Evolutionary conservation across 2,888 invertebrate genomes (phyloP), one percentile per base, ranked within the genome.

Genomic region (Lydus trimaculatus): DNA sequence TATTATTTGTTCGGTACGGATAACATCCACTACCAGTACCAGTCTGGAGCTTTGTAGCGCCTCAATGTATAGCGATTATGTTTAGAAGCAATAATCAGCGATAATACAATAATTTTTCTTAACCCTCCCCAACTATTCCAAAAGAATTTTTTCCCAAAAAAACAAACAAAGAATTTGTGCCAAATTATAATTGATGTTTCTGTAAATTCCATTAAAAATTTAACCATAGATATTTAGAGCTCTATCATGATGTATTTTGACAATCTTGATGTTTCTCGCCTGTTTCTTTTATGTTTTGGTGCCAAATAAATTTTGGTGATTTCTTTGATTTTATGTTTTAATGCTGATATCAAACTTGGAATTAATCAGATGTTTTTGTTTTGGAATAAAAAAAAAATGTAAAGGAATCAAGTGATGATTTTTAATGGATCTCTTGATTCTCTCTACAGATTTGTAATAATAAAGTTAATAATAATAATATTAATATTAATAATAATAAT

Each of bases 31-130:
- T 72, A 69, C 72, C 72, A 71, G 70, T 68, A 69, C 72, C 71
- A 70, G n/a, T 71, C 74, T 75, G 77, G 73, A 75, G 77, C 76
- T 80, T 78, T 70, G 78, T 79, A 80, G 78, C 78, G 77, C 74
- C 76, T 80, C 77, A 78, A 75, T 80, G 80, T 80, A 73, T 79
- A 79, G 78, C 75, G 75, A 77, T 79, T 80, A 74, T 77, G 77
- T 78, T 77, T 78, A 79, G 77, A 76, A 79, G 79, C 78, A 80
- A 80, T 79, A 80, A 79, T 76, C 74, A 76, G 73, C 73, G 67
- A 73, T 62, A 61, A 70, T 62, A 66, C 70, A 74, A 75, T 78
- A 74, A 75, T 71, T 75, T 75, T 1, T 0, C 4, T 13, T 36
- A 13, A 4, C 13, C 2, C 70, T 71, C 67, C 67, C 39, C 66